These are phyloP conservation scores for Griposia aprilina DNA, from an alignment of 2,888 invertebrate species.

Conservation along the genomic window DNA sequence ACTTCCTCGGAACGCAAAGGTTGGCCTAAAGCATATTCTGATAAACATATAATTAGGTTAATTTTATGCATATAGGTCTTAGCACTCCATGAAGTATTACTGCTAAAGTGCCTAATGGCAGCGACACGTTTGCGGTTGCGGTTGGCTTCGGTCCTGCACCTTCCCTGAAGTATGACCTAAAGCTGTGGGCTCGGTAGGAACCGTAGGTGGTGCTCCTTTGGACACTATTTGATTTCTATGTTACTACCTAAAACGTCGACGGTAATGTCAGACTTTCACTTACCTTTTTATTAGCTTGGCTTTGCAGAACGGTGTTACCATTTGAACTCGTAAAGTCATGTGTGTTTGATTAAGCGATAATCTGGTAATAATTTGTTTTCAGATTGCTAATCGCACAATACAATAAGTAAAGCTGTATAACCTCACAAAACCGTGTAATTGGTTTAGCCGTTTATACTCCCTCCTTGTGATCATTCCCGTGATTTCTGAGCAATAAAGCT, in stretches of 20 bases:
- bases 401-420: neutral
- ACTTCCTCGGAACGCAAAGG: neutral
- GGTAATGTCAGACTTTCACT: neutral
- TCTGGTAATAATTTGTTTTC: neutral
- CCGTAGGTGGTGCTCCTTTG: neutral
- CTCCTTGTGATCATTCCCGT: neutral
- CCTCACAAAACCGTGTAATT: neutral
- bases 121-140: neutral
- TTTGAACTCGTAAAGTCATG: neutral
- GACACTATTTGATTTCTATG: neutral
- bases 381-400: constrained; percentile 7
- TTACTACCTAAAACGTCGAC: neutral
- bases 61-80: neutral
- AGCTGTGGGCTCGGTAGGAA: neutral
- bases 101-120: no score
- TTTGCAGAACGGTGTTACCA: neutral
- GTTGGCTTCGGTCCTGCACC: neutral
- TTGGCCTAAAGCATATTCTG: neutral
- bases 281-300: neutral
- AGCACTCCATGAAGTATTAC: neutral
- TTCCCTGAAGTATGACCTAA: neutral
- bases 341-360: constrained; percentile 2
- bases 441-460: neutral
- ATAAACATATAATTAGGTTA: neutral
- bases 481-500: neutral